phyloP scores from a whole-genome alignment of 2,113 vertebrate species.

The Hymenochirus boettgeri region DNA sequence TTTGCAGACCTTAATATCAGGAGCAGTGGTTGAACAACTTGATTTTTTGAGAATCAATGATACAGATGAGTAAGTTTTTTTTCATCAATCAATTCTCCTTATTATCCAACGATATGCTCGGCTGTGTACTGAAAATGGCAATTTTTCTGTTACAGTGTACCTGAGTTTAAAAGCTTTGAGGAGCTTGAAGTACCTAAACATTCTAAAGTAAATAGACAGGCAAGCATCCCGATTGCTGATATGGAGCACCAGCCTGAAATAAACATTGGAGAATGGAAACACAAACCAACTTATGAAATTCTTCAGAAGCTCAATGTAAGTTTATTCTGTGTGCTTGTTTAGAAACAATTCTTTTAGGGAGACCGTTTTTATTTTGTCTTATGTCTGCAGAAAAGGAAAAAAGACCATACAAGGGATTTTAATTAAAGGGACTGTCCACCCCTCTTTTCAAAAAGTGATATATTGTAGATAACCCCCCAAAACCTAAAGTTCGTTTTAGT shows the following conservation, averaged over 20 bases:
- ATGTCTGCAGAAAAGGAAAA: too few species aligned
- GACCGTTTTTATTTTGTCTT: too few species aligned
- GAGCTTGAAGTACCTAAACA: conserved; percentile 92
- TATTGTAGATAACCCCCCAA: too few species aligned
- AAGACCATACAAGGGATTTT: too few species aligned
- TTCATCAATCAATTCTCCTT: background rate
- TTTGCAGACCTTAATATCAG: conserved; percentile 90
- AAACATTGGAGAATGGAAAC: conserved; percentile 73
- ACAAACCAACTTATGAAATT: conserved; percentile 75
- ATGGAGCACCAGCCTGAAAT: conserved; percentile 82
- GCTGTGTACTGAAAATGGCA: background rate
- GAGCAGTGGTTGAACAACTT: conserved; percentile 91
- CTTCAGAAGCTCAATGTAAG: conserved; percentile 88
- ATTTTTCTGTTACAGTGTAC: conserved; percentile 64
- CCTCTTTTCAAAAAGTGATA: too few species aligned
- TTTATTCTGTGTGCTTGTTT: too few species aligned
- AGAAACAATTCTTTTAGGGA: too few species aligned
- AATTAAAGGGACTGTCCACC: too few species aligned
- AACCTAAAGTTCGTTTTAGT: too few species aligned
- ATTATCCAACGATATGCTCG: background rate
- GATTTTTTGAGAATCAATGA: conserved; percentile 92
- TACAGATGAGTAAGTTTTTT: conserved; percentile 75
- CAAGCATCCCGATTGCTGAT: conserved; percentile 78
- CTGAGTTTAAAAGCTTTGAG: conserved; percentile 92
- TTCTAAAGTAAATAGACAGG: conserved; percentile 93